Evolutionary conservation across 2,888 invertebrate species (phyloP).

Genomic region (Acanthosoma haemorrhoidale): DNA sequence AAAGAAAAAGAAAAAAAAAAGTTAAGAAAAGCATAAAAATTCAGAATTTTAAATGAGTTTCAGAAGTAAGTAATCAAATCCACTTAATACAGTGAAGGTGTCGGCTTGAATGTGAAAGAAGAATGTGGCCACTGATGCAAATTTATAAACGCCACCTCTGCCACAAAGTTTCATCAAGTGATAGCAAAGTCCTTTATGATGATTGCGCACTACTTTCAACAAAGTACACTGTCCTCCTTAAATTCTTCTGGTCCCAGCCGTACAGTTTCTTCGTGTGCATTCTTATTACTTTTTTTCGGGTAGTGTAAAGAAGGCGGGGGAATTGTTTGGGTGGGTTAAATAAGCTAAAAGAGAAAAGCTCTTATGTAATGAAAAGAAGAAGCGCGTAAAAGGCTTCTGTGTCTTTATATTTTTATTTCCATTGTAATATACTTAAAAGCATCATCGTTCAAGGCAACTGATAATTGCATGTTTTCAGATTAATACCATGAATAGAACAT

Average conservation of each 20-base stretch:
- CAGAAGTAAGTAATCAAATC: conserved; percentile 10
- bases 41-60: conserved; percentile 10
- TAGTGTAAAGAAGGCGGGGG: neutral
- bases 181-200: neutral
- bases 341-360: conserved; percentile 3
- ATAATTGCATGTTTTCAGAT: no score
- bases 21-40: neutral
- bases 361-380: neutral
- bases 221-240: neutral
- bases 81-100: neutral
- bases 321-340: neutral
- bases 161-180: neutral
- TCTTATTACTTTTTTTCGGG: neutral
- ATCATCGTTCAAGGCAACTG: no score
- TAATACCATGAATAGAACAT: no score
- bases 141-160: neutral
- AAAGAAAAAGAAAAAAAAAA: neutral
- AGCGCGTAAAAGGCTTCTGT: no score
- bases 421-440: no score
- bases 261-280: no score
- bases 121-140: neutral
- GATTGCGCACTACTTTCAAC: neutral
- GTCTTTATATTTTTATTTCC: no score
- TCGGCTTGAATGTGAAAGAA: neutral
- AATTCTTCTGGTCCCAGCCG: neutral